phyloP scores from a whole-genome alignment of 1,140 invertebrate species.

The Carcinoscorpius rotundicauda region DNA sequence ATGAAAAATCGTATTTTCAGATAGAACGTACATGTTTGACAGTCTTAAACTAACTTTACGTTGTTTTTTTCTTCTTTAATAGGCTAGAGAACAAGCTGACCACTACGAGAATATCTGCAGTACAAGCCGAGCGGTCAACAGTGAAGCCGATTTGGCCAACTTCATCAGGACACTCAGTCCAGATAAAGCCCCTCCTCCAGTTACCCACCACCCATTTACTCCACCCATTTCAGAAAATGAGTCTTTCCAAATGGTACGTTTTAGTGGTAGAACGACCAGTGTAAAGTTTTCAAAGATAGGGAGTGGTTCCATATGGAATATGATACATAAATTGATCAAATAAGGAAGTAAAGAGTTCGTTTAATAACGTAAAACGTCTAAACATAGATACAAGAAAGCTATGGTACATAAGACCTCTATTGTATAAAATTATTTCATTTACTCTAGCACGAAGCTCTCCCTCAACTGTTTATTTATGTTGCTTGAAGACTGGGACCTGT shows the following conservation, averaged over 20 bases:
- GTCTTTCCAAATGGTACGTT: constrained; percentile 24
- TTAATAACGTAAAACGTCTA: too few relatives aligned
- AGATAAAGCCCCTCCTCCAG: constrained; percentile 36
- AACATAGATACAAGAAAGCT: too few relatives aligned
- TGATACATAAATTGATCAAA: too few relatives aligned
- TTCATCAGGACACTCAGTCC: constrained; percentile 47
- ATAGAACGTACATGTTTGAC: not conserved
- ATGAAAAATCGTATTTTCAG: not conserved
- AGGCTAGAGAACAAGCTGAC: constrained; percentile 59
- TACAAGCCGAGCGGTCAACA: constrained; percentile 54
- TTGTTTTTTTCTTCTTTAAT: constrained; percentile 21
- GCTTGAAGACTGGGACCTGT: too few relatives aligned
- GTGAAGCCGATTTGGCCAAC: constrained; percentile 53
- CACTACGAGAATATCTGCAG: constrained; percentile 58
- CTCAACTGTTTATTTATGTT: too few relatives aligned
- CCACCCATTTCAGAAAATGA: constrained; percentile 41
- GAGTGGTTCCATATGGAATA: too few relatives aligned
- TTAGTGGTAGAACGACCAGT: too few relatives aligned
- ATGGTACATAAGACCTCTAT: too few relatives aligned
- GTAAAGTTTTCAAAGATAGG: too few relatives aligned
- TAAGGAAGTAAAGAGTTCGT: too few relatives aligned
- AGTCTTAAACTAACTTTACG: not conserved
- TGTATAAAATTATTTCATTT: too few relatives aligned
- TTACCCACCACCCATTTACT: constrained; percentile 47
- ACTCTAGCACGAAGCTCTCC: too few relatives aligned